Evolutionary conservation across 2,797 vertebrate genomes (phyloP), one percentile per base, ranked within the genome.

Genomic region (Avahi laniger): DNA sequence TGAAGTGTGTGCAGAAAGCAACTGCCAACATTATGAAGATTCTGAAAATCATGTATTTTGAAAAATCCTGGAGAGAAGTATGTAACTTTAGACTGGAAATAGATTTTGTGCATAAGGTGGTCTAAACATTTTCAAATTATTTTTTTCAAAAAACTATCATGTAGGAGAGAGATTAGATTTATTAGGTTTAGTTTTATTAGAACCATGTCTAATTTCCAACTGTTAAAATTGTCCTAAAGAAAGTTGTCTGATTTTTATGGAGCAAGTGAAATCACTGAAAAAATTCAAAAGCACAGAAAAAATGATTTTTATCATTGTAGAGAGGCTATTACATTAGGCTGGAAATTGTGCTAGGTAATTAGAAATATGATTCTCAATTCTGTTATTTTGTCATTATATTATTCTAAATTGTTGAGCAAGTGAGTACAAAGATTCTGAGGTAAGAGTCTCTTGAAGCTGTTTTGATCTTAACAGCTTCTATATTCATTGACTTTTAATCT

Each of bases 361-460:
- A 59, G 14, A 26, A 86, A 91, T 43, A 54, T 63, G 38, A 46
- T 61, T 90, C 94, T 83, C 22, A 73, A 50, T 9, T 73, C 4
- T 93, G 70, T 54, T 50, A 73, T 52, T 95, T 96, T 70, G 63
- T 30, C 82, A 88, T 82, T 79, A 18, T 54, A 52, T 96, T 92
- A 89, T 59, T 93, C 17, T n/a, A 89, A 73, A 79, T 59, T 69
- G 11, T 73, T 59, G n/a, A 61, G 50, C 33, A 84, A 52, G 20
- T 67, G 3, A 90, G 9, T 33, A 43, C 22, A 79, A 67, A 91
- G 14, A 69, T 69, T 22, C 41, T 50, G 38, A 82, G 5, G 50
- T 93, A 84, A 61, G 69, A 46, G 7, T 48, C 1, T 38, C 48
- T 93, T 78, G 11, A 82, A 70, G 4, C 1, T 70, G 3, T 75